Evolutionary conservation across 2,888 invertebrate species (phyloP).

Genomic region (Leucoptera coffeella): DNA sequence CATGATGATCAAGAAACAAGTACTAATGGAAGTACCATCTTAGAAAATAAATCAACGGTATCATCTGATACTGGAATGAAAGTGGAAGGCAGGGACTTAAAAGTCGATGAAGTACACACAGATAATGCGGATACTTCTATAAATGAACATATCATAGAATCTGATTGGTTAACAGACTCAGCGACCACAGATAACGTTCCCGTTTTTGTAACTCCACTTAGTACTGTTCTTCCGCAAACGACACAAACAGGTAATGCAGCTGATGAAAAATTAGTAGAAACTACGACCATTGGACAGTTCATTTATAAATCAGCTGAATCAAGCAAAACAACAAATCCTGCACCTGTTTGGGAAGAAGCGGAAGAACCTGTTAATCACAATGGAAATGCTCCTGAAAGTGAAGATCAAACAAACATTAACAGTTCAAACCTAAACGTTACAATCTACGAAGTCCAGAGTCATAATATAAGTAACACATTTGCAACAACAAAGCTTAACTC

Average conservation of each 20-base stretch:
- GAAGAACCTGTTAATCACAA: slow-evolving; percentile 10
- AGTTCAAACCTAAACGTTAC: slow-evolving; percentile 31
- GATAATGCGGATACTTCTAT: too few relatives aligned
- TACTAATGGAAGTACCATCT: neutral
- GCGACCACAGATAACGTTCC: slow-evolving; percentile 6
- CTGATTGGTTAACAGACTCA: slow-evolving; percentile 31
- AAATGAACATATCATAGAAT: slow-evolving; percentile 11
- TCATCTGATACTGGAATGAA: too few relatives aligned
- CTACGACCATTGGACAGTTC: slow-evolving; percentile 27
- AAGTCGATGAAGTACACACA: too few relatives aligned
- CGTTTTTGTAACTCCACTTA: too few relatives aligned
- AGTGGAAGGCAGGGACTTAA: too few relatives aligned
- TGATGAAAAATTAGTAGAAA: slow-evolving; percentile 16
- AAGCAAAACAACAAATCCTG: slow-evolving; percentile 14
- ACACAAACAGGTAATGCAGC: too few relatives aligned
- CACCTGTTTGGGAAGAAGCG: slow-evolving; percentile 34
- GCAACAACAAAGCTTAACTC: slow-evolving; percentile 12
- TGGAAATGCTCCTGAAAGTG: slow-evolving; percentile 3
- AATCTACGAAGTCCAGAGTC: slow-evolving; percentile 36
- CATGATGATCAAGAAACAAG: neutral
- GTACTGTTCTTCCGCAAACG: too few relatives aligned
- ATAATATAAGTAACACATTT: slow-evolving; percentile 16
- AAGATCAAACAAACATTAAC: neutral
- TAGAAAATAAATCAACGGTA: too few relatives aligned
- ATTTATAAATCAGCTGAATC: slow-evolving; percentile 24